Evolutionary conservation across 2,113 vertebrate species (phyloP), one percentile per base, ranked within the genome.

Genomic region (Papio anubis): DNA sequence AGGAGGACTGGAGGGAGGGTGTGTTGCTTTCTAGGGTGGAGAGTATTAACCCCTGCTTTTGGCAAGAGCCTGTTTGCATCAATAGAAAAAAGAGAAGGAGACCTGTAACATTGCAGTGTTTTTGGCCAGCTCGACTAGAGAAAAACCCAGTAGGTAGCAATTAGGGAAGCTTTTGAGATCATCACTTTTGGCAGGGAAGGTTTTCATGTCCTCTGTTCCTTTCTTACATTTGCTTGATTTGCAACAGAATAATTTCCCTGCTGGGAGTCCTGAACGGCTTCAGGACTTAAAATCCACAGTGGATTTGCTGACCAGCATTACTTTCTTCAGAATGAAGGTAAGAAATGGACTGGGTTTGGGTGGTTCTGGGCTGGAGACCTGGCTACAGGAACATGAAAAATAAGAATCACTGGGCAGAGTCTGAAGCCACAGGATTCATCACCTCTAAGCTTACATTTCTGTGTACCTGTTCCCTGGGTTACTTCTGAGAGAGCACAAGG

Each of bases 271-370:
- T 4, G 99, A 99, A 5, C 98, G 99, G 18, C 98, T 99, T 92
- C 99, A 99, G 96, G 99, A 99, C 97, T 98, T 99, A 84, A 99
- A 99, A 97, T 99, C 99, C 78, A 99, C 99, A 0, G 99, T 99
- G 96, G 99, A 99, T 98, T 99, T 99, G 93, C 99, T 99, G 94
- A 99, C 99, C 97, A 99, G 99, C 98, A 99, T 99, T 98, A 99
- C 99, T 2, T 99, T 99, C 98, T 99, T 99, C 98, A 99, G 99
- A 97, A 99, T 99, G 99, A 99, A 99, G 99, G 99, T 99, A 98
- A 88, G 84, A 72, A 38, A 52, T 95, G 21, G 59, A 30, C 21
- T 89, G 68, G 72, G 57, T 35, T 45, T 27, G 35, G 21, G 21
- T 38, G 35, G 48, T 45, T 43, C 94, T 72, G 82, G 79, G 2